Percentiles rank a stretch among this genome's conserved stretches.
Evolutionary conservation across 2,888 invertebrate genomes (phyloP).

Genomic region (Pseudoips prasinana): DNA sequence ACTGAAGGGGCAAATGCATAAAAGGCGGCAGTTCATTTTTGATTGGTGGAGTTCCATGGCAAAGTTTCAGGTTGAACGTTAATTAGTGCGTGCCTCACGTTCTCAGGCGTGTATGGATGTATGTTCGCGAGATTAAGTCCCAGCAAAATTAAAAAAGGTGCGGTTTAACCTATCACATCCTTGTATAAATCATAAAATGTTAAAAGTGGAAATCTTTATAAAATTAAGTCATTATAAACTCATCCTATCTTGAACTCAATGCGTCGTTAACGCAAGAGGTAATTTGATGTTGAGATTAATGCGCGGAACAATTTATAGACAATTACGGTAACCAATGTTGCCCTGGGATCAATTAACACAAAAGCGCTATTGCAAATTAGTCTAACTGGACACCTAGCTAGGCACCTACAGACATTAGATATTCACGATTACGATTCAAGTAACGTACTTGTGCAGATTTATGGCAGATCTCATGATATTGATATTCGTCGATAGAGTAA

Average conservation of each 20-base stretch:
- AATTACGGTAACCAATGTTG: slow-evolving; percentile 72
- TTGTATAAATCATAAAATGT: slow-evolving; percentile 19
- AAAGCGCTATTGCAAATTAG: slow-evolving; percentile 76
- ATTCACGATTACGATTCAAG: slow-evolving; percentile 53
- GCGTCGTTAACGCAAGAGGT: slow-evolving; percentile 52
- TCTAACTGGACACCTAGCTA: slow-evolving; percentile 61
- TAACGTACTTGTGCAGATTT: slow-evolving; percentile 30
- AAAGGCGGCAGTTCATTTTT: slow-evolving; percentile 54
- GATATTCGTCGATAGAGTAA: slow-evolving; percentile 32
- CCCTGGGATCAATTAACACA: slow-evolving; percentile 76
- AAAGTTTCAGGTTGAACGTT: slow-evolving; percentile 78
- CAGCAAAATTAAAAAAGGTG: slow-evolving; percentile 43
- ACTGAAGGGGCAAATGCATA: slow-evolving; percentile 52
- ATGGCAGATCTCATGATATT: slow-evolving; percentile 31
- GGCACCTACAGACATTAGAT: slow-evolving; percentile 55
- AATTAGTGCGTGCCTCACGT: slow-evolving; percentile 79
- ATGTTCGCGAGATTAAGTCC: slow-evolving; percentile 56
- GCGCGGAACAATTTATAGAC: slow-evolving; percentile 76
- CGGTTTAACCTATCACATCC: slow-evolving; percentile 22
- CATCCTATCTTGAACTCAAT: slow-evolving; percentile 19
- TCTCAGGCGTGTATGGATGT: slow-evolving; percentile 63
- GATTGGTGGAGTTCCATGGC: slow-evolving; percentile 56
- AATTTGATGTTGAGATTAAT: slow-evolving; percentile 76
- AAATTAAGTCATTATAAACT: slow-evolving; percentile 38
- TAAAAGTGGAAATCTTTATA: slow-evolving; percentile 13